A percentile compares a stretch with the other conserved stretches of the same genome.
Conservation (phyloP, 1,140 invertebrate species). For the Platyura marginata region DNA sequence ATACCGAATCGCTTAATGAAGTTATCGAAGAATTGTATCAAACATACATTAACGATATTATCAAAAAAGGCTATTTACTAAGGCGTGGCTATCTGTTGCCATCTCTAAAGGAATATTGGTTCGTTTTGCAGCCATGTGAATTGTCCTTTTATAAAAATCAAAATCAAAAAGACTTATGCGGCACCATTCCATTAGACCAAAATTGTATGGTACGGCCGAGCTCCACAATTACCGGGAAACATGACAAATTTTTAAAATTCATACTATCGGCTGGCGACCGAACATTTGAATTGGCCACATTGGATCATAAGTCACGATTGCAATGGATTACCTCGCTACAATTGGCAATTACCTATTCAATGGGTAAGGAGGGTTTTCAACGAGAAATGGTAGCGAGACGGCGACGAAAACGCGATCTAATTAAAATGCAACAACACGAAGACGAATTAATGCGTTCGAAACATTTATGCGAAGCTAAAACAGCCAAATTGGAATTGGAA, state of each 20-base stretch:
- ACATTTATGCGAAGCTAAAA: conserved; percentile 20
- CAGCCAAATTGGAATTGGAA: conserved; percentile 34
- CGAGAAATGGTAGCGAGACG: conserved; percentile 32
- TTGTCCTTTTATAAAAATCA: conserved; percentile 56
- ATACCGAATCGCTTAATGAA: conserved; percentile 41
- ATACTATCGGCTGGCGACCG: conserved; percentile 43
- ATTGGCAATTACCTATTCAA: conserved; percentile 43
- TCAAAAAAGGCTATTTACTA: conserved; percentile 60
- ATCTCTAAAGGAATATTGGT: conserved; percentile 60
- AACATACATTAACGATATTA: conserved; percentile 58
- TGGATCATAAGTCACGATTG: conserved; percentile 43
- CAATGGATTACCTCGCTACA: conserved; percentile 53
- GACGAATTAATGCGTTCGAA: conserved; percentile 17
- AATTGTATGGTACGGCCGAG: conserved; percentile 44
- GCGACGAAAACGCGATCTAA: conserved; percentile 36
- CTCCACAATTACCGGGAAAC: conserved; percentile 29
- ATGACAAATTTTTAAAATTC: conserved; percentile 32
- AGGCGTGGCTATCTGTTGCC: conserved; percentile 57
- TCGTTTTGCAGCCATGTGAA: conserved; percentile 52
- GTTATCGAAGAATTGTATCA: conserved; percentile 56
- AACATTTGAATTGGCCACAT: conserved; percentile 45
- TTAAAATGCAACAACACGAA: conserved; percentile 33
- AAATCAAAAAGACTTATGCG: conserved; percentile 49
- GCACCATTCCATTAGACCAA: conserved; percentile 39
- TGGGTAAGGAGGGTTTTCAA: conserved; percentile 44